Evolutionary conservation across 2,888 invertebrate species (phyloP).

Genomic region (Stenchaetothrips biformis): DNA sequence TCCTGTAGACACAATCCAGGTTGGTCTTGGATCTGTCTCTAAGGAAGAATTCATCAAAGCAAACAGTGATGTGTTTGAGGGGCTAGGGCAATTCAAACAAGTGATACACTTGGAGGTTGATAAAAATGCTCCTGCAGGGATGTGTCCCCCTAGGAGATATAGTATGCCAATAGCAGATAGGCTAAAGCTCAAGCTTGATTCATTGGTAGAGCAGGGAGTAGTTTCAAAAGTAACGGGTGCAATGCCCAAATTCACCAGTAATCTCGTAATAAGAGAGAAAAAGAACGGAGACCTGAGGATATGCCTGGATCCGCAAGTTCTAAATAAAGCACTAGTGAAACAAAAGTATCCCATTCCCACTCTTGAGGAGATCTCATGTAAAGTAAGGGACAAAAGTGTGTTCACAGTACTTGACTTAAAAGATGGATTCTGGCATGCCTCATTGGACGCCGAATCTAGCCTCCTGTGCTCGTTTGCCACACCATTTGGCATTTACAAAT

Average conservation of each 20-base stretch:
- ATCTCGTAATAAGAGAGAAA: constrained; percentile 2
- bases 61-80: neutral
- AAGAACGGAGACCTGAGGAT: constrained; percentile 30
- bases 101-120: too few species aligned
- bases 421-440: constrained; percentile 30
- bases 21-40: neutral
- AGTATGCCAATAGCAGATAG: neutral
- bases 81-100: too few species aligned
- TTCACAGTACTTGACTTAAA: constrained; percentile 32
- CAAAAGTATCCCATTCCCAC: constrained; percentile 29
- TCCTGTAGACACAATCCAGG: neutral
- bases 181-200: neutral
- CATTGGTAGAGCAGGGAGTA: neutral
- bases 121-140: too few species aligned
- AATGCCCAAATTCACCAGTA: neutral
- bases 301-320: constrained; percentile 31
- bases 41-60: neutral
- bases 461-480: constrained; percentile 32
- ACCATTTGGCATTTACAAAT: constrained; percentile 38
- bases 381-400: constrained; percentile 28
- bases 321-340: constrained; percentile 28
- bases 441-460: constrained; percentile 28
- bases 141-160: neutral
- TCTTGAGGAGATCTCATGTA: constrained; percentile 29
- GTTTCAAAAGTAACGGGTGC: neutral